These are phyloP conservation scores for Leptinotarsa texana DNA, from an alignment of 1,140 invertebrate species.

Conservation along the genomic window DNA sequence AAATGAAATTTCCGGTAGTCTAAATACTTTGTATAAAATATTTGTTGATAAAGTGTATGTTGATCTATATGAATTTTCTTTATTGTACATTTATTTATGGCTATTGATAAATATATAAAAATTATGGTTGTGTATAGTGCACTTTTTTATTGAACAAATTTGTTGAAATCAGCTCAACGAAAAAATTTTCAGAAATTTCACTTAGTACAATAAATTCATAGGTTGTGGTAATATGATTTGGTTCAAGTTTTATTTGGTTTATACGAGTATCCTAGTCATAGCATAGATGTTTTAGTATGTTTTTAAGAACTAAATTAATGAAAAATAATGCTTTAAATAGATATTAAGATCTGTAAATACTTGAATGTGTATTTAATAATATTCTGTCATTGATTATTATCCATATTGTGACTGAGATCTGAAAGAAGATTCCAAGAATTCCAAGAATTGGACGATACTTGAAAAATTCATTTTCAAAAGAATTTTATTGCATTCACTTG, in stretches of 20 bases:
- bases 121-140: constrained; percentile 34
- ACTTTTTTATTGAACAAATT: constrained; percentile 28
- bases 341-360: constrained; percentile 43
- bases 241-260: constrained; percentile 20
- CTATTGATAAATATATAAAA: constrained; percentile 15
- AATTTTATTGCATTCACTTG: no score
- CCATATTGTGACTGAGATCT: no score
- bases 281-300: constrained; percentile 33
- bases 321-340: constrained; percentile 45
- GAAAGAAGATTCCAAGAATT: no score
- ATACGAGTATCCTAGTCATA: constrained; percentile 12
- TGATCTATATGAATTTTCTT: constrained; percentile 2
- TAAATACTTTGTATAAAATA: background rate
- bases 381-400: no score
- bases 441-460: no score
- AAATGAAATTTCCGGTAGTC: no score
- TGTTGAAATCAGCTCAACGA: constrained; percentile 31
- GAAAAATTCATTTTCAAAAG: no score
- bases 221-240: constrained; percentile 16
- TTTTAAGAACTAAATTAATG: constrained; percentile 36
- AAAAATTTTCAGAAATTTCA: constrained; percentile 7
- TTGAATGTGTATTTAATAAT: constrained; percentile 19
- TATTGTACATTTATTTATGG: background rate
- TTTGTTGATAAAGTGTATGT: background rate
- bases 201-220: constrained; percentile 32